A percentile compares a stretch with the other conserved stretches of the same genome.
Evolutionary conservation across 1,140 invertebrate species (phyloP).

Genomic region (Heliconius hermathena): DNA sequence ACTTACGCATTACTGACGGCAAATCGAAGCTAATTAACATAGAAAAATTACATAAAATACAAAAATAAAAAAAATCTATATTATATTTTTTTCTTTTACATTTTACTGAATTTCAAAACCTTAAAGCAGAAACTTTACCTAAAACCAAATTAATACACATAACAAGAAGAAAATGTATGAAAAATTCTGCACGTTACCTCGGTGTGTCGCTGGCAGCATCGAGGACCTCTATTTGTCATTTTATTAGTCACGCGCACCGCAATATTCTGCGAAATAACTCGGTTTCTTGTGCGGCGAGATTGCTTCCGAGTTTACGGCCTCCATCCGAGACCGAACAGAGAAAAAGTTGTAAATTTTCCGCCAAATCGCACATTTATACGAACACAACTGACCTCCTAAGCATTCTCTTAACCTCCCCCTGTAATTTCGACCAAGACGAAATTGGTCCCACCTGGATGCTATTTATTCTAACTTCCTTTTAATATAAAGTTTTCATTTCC

Average conservation of each 20-base stretch:
- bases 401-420: slow-evolving; percentile 52
- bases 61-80: too few relatives aligned
- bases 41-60: too few relatives aligned
- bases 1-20: too few relatives aligned
- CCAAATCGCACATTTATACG: slow-evolving; percentile 75
- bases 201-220: slow-evolving; percentile 23
- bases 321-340: slow-evolving; percentile 60
- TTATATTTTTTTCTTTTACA: too few relatives aligned
- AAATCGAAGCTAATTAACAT: too few relatives aligned
- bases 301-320: slow-evolving; percentile 77
- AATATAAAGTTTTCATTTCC: slow-evolving; percentile 18
- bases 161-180: not conserved
- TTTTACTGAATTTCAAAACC: not conserved
- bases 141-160: not conserved
- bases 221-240: slow-evolving; percentile 74
- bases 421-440: slow-evolving; percentile 55
- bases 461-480: slow-evolving; percentile 16
- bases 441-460: slow-evolving; percentile 56
- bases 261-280: slow-evolving; percentile 79
- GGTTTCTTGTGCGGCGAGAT: slow-evolving; percentile 68
- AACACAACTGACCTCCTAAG: slow-evolving; percentile 62
- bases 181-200: not conserved
- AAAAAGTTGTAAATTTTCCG: slow-evolving; percentile 79
- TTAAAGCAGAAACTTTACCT: not conserved
- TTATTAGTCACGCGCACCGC: slow-evolving; percentile 75